Percentiles rank a stretch among this genome's conserved stretches.
Evolutionary conservation across 1,140 invertebrate species (phyloP).

Genomic region (Vollenhovia emeryi): DNA sequence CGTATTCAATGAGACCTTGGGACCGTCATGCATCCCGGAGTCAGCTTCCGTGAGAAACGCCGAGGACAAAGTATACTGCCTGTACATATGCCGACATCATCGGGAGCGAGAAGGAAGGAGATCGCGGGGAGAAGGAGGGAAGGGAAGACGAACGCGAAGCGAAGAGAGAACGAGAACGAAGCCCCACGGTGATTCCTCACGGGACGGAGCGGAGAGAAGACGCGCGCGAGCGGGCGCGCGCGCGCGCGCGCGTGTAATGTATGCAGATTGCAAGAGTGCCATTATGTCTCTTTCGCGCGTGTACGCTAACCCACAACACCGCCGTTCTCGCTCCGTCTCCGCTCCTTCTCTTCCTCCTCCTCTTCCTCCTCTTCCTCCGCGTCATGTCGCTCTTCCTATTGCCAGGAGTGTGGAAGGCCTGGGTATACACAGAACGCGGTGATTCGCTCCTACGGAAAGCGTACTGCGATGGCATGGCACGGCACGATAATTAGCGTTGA

Average conservation of each 20-base stretch:
- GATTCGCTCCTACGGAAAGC: constrained; percentile 71
- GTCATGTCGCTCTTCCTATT: background rate
- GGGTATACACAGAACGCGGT: constrained; percentile 1
- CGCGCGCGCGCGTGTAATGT: constrained; percentile 75
- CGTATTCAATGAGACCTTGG: constrained; percentile 75
- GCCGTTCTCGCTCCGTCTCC: constrained; percentile 29
- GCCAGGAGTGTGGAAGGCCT: background rate
- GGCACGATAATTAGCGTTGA: constrained; percentile 76
- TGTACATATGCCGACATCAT: constrained; percentile 20
- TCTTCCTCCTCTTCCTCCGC: constrained; percentile 5
- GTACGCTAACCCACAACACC: constrained; percentile 47
- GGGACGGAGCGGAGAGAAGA: constrained; percentile 14
- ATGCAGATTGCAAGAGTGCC: constrained; percentile 83
- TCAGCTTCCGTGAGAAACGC: constrained; percentile 81
- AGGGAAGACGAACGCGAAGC: constrained; percentile 23
- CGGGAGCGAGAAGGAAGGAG: constrained; percentile 2
- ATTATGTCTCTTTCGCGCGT: constrained; percentile 80
- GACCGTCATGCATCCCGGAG: constrained; percentile 73
- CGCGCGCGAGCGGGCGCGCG: constrained; percentile 29
- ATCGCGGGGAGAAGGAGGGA: background rate
- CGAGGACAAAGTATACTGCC: constrained; percentile 72
- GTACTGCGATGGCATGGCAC: constrained; percentile 65
- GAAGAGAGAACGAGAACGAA: constrained; percentile 39
- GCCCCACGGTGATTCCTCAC: constrained; percentile 20
- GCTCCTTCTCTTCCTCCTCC: constrained; percentile 2